Evolutionary conservation across 1,140 invertebrate genomes (phyloP).

Genomic region (Drosophila hydei): DNA sequence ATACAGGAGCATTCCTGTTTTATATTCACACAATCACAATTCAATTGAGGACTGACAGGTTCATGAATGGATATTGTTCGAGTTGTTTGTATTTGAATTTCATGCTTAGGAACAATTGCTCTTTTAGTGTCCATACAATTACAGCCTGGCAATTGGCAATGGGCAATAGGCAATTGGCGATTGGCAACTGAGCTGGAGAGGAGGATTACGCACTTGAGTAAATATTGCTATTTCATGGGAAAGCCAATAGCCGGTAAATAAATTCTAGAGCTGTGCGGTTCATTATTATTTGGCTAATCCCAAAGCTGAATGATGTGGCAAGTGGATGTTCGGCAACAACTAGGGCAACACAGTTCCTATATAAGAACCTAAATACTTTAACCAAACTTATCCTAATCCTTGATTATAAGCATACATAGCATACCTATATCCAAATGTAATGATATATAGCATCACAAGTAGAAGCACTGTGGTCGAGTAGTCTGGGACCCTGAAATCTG

Average conservation of each 20-base stretch:
- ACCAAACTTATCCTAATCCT: conserved; percentile 5
- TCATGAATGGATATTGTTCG: conserved; percentile 79
- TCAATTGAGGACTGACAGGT: conserved; percentile 79
- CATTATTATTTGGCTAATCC: conserved; percentile 72
- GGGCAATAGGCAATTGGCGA: neutral
- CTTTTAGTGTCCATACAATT: conserved; percentile 67
- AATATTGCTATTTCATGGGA: conserved; percentile 73
- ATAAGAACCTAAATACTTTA: conserved; percentile 12
- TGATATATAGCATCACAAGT: neutral
- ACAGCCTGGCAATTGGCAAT: conserved; percentile 30
- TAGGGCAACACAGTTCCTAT: conserved; percentile 1
- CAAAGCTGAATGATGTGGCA: conserved; percentile 54
- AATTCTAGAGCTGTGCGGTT: conserved; percentile 57
- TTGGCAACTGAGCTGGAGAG: conserved; percentile 10
- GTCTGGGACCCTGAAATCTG: too few relatives aligned
- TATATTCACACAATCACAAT: conserved; percentile 71
- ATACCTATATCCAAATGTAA: neutral
- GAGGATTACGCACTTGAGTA: conserved; percentile 71
- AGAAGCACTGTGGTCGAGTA: too few relatives aligned
- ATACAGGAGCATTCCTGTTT: conserved; percentile 49
- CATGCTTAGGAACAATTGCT: conserved; percentile 76
- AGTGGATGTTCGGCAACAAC: conserved; percentile 29
- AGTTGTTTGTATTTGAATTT: conserved; percentile 80
- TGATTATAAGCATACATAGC: neutral
- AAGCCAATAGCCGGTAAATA: conserved; percentile 59